phyloP scores from a whole-genome alignment of 2,888 invertebrate genomes.

The Ormyrus thymus region DNA sequence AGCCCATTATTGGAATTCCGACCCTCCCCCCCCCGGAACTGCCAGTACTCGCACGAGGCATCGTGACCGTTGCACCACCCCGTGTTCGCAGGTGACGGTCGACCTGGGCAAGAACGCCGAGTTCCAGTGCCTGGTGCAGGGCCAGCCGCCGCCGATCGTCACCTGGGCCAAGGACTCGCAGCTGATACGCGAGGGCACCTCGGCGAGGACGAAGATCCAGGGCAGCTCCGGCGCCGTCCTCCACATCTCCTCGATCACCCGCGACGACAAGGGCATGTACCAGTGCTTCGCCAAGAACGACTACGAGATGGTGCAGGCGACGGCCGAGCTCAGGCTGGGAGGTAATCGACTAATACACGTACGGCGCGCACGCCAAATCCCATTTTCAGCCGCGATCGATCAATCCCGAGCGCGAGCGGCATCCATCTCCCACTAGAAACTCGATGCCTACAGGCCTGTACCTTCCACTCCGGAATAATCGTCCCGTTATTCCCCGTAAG shows the following conservation, averaged over 20 bases:
- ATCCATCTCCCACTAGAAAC: constrained; percentile 52
- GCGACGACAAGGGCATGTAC: constrained; percentile 92
- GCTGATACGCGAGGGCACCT: constrained; percentile 73
- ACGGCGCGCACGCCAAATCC: constrained; percentile 6
- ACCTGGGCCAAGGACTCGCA: constrained; percentile 77
- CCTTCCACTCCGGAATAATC: constrained; percentile 36
- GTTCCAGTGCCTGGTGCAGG: constrained; percentile 91
- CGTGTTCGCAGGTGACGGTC: constrained; percentile 81
- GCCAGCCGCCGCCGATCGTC: constrained; percentile 81
- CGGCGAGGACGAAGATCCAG: constrained; percentile 70
- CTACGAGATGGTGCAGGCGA: constrained; percentile 89
- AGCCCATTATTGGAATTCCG: constrained; percentile 53
- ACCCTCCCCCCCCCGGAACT: neutral
- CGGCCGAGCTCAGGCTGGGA: constrained; percentile 87
- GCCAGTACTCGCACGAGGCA: too few species aligned
- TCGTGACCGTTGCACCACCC: too few species aligned
- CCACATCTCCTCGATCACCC: constrained; percentile 78
- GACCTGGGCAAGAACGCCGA: constrained; percentile 90
- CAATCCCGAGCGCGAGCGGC: constrained; percentile 13
- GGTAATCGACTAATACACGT: constrained; percentile 75
- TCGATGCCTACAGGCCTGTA: constrained; percentile 3
- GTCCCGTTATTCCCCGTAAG: constrained; percentile 1
- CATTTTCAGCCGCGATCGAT: constrained; percentile 39
- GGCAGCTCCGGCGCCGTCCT: constrained; percentile 71
- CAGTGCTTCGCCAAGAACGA: constrained; percentile 92